Evolutionary conservation across 1,140 invertebrate genomes (phyloP).

Genomic region (Coptotermes formosanus): DNA sequence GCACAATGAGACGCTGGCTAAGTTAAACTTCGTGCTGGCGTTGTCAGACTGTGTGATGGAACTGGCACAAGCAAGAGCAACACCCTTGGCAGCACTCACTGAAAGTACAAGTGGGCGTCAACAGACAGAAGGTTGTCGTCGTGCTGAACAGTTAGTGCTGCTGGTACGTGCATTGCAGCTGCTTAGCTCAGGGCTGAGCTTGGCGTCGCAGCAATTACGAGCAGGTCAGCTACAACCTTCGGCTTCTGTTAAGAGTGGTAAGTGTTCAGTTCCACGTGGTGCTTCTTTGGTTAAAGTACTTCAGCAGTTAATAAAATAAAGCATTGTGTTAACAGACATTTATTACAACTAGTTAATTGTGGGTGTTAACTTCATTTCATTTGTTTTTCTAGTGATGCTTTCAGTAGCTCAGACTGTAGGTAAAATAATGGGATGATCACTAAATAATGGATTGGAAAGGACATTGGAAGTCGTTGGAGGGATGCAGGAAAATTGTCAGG

Average conservation of each 20-base stretch:
- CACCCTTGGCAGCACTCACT: constrained; percentile 64
- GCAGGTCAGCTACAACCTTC: constrained; percentile 83
- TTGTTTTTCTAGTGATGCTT: no score
- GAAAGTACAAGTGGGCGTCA: constrained; percentile 43
- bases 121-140: constrained; percentile 46
- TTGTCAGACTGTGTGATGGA: constrained; percentile 89
- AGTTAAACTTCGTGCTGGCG: constrained; percentile 89
- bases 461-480: no score
- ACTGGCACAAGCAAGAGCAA: constrained; percentile 72
- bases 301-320: no score
- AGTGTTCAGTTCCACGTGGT: neutral
- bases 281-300: no score
- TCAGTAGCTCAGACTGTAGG: no score
- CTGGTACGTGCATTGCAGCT: constrained; percentile 88
- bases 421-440: no score
- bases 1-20: constrained; percentile 91
- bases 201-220: constrained; percentile 86
- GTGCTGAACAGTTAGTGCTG: constrained; percentile 88
- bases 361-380: no score
- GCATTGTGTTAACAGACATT: no score
- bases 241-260: constrained; percentile 84
- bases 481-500: no score
- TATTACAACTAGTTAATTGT: no score
- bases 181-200: constrained; percentile 84
- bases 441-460: no score